phyloP scores from a whole-genome alignment of 2,113 vertebrate species.

The Mystacornis crossleyi region DNA sequence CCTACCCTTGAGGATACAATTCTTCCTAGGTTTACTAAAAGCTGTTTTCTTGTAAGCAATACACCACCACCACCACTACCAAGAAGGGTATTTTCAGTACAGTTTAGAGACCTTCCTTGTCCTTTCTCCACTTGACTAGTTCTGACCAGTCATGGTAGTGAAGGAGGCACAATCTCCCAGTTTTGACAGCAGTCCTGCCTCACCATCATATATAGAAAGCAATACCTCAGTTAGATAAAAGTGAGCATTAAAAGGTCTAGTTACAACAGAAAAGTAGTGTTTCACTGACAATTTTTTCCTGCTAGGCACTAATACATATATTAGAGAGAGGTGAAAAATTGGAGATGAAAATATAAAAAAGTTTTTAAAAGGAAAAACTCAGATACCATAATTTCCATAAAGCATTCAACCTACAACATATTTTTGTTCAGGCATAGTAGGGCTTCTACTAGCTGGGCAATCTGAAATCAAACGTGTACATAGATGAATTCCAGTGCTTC shows the following conservation, averaged over 20 bases:
- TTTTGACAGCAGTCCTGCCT: background rate
- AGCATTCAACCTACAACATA: constrained; percentile 21
- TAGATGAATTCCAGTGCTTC: constrained; percentile 23
- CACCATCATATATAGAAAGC: background rate
- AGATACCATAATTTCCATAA: background rate
- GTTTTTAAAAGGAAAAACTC: background rate
- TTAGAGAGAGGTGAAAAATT: constrained; percentile 16
- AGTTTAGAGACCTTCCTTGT: background rate
- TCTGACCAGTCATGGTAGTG: background rate
- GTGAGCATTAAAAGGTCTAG: background rate
- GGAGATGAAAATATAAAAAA: background rate
- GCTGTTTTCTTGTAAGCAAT: background rate
- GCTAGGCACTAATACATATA: background rate
- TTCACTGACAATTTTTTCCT: constrained; percentile 14
- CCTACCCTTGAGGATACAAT: background rate
- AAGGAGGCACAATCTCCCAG: background rate
- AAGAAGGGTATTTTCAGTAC: background rate
- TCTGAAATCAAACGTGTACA: background rate
- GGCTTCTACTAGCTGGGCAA: constrained; percentile 29
- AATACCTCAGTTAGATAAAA: background rate
- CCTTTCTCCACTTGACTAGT: background rate
- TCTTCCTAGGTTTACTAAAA: background rate
- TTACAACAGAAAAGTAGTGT: background rate
- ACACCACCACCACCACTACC: background rate
- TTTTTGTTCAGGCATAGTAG: constrained; percentile 15